Conservation (phyloP, 1,140 invertebrate genomes). For the Bombus superbus region DNA sequence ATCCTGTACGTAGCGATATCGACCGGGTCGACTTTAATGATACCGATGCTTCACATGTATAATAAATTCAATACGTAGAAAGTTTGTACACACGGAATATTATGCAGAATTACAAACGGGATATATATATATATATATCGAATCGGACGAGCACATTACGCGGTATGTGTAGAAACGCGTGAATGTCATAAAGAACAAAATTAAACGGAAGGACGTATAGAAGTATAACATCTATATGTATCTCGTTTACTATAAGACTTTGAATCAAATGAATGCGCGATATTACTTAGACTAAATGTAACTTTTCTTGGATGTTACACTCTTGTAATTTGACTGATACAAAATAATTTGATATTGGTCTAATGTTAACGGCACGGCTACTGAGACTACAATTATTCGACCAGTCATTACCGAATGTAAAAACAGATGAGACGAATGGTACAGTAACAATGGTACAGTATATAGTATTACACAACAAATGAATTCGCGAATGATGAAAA, state of each 20-base stretch:
- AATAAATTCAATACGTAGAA: constrained; percentile 31
- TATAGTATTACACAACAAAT: not conserved
- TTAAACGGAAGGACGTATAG: not conserved
- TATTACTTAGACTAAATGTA: too few species aligned
- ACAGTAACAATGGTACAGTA: constrained; percentile 3
- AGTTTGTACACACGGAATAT: constrained; percentile 26
- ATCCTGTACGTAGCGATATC: constrained; percentile 65
- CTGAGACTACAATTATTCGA: constrained; percentile 2
- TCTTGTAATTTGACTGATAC: not conserved
- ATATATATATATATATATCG: not conserved
- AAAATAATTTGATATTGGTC: not conserved
- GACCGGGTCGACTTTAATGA: constrained; percentile 54
- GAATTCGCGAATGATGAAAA: not conserved
- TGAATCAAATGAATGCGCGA: too few species aligned
- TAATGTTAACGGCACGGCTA: too few species aligned
- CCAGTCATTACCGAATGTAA: not conserved
- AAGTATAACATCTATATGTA: not conserved
- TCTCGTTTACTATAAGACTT: too few species aligned
- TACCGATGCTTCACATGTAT: constrained; percentile 38
- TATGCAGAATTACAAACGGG: constrained; percentile 19
- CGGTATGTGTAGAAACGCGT: too few species aligned
- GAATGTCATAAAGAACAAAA: not conserved
- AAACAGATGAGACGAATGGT: not conserved
- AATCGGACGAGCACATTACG: not conserved
- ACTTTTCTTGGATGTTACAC: not conserved